phyloP scores from a whole-genome alignment of 2,113 vertebrate species.

The Saguinus imperator region DNA sequence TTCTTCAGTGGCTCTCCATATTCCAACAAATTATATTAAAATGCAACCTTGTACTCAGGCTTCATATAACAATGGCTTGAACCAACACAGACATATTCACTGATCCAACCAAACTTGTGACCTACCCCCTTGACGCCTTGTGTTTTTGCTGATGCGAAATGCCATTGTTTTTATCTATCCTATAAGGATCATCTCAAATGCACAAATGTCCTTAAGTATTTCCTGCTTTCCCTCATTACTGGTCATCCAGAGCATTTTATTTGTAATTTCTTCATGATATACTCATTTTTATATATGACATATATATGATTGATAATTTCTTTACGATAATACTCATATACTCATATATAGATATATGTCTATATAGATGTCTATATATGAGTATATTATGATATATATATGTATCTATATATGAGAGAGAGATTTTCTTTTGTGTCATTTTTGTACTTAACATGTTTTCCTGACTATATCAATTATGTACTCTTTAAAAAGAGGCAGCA shows the following conservation, averaged over 20 bases:
- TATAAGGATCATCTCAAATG: neutral
- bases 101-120: no score
- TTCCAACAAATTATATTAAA: neutral
- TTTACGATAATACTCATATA: no score
- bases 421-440: neutral
- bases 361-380: no score
- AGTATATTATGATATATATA: neutral
- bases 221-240: neutral
- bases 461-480: neutral
- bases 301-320: no score
- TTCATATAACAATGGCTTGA: neutral
- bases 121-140: neutral
- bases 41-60: neutral
- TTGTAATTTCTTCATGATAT: neutral
- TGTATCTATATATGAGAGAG: neutral
- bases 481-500: neutral
- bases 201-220: neutral
- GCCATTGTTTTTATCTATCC: neutral
- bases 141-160: neutral
- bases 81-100: neutral
- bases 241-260: neutral
- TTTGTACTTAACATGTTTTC: neutral
- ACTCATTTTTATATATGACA: neutral
- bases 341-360: neutral
- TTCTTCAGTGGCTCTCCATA: neutral